These are phyloP conservation scores for Gonioctena quinquepunctata DNA, from an alignment of 1,140 invertebrate species.

Conservation along the genomic window DNA sequence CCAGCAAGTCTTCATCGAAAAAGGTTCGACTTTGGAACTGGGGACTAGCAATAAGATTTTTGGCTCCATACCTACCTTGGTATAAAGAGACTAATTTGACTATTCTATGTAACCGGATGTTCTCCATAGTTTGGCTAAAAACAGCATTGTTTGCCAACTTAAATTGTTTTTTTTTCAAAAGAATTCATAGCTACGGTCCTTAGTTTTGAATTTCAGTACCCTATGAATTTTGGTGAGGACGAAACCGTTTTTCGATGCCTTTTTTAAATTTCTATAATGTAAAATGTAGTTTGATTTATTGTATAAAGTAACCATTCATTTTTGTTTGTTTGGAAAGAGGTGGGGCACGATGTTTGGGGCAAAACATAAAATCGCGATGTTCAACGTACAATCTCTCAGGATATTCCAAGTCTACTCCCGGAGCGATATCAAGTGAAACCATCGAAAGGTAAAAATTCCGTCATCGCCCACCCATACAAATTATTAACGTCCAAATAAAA, in stretches of 20 bases:
- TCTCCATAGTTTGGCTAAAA: slow-evolving; percentile 57
- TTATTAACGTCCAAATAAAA: slow-evolving; percentile 61
- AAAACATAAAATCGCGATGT: slow-evolving; percentile 54
- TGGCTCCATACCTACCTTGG: too few relatives aligned
- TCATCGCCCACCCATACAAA: slow-evolving; percentile 61
- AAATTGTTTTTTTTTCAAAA: slow-evolving; percentile 58
- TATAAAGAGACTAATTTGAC: neutral
- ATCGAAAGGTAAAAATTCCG: slow-evolving; percentile 51
- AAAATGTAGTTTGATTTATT: slow-evolving; percentile 50
- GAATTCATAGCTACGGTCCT: slow-evolving; percentile 45
- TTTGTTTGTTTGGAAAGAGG: slow-evolving; percentile 45
- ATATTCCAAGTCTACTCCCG: slow-evolving; percentile 26
- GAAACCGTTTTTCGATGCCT: too few relatives aligned
- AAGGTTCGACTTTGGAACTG: slow-evolving; percentile 34
- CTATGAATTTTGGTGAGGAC: too few relatives aligned
- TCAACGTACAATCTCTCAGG: slow-evolving; percentile 25
- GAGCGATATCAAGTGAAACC: slow-evolving; percentile 60
- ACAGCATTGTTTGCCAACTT: slow-evolving; percentile 56
- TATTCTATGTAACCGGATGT: neutral
- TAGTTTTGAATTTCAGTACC: slow-evolving; percentile 51
- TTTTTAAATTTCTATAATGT: too few relatives aligned
- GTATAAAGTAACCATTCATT: slow-evolving; percentile 46
- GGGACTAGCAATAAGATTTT: too few relatives aligned
- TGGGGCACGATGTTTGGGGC: slow-evolving; percentile 42
- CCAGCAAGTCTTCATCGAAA: slow-evolving; percentile 49